Conservation (phyloP, 2,113 vertebrate species). For the Myotis brandtii region DNA sequence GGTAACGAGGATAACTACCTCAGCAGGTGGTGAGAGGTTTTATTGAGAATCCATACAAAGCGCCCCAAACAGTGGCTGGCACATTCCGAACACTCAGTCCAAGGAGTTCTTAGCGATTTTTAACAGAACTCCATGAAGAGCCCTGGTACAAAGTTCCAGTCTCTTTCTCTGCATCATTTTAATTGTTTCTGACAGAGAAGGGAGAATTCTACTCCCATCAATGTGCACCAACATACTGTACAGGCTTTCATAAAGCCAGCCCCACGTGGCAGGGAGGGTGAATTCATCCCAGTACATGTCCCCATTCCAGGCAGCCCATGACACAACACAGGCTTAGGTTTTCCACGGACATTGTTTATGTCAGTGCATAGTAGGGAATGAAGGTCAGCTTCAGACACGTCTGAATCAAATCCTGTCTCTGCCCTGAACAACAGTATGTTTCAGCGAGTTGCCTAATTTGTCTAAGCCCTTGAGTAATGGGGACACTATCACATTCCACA, state of each 20-base stretch:
- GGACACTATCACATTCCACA: not conserved
- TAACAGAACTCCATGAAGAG: not conserved
- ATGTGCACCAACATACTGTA: too few species aligned
- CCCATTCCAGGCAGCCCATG: not conserved
- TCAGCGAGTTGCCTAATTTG: not conserved
- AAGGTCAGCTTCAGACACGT: not conserved
- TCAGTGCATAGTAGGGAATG: not conserved
- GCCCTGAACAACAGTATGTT: not conserved
- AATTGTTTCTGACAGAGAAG: not conserved
- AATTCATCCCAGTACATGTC: not conserved
- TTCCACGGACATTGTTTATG: not conserved
- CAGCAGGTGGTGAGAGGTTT: not conserved
- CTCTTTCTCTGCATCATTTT: not conserved
- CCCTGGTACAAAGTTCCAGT: not conserved
- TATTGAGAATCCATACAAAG: not conserved
- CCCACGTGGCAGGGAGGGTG: rapidly evolving
- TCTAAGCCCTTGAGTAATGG: not conserved
- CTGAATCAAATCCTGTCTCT: not conserved
- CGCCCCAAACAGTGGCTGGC: not conserved
- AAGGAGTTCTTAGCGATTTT: not conserved
- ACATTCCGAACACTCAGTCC: not conserved
- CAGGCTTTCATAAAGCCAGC: not conserved
- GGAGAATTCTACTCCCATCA: not conserved
- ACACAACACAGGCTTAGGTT: not conserved
- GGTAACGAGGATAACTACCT: too few species aligned